These are phyloP conservation scores for Herpetotheres cachinnans DNA, from an alignment of 2,113 vertebrate genomes.

Conservation along the genomic window DNA sequence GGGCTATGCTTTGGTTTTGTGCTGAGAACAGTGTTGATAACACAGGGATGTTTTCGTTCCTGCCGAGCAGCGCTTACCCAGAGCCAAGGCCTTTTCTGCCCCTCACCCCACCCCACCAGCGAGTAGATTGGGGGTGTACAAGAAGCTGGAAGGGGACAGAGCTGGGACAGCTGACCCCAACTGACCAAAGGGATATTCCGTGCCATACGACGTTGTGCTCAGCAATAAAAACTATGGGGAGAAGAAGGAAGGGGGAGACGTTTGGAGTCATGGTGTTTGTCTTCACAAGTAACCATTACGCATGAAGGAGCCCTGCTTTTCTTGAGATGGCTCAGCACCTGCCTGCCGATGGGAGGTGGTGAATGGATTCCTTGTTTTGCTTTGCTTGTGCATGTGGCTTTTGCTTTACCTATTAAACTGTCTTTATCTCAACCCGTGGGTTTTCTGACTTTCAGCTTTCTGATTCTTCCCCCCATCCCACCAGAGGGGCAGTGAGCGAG, in stretches of 20 bases:
- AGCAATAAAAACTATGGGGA: background rate
- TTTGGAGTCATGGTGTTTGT: background rate
- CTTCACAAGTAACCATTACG: background rate
- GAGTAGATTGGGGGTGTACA: background rate
- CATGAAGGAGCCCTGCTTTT: background rate
- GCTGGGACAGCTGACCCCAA: background rate
- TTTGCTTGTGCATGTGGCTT: background rate
- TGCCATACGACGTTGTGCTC: background rate
- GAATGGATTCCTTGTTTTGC: background rate
- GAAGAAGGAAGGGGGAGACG: background rate
- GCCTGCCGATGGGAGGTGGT: accelerated
- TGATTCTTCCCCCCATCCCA: background rate
- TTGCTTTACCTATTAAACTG: background rate
- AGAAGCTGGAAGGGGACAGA: background rate
- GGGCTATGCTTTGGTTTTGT: background rate
- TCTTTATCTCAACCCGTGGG: background rate
- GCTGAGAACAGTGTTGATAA: background rate
- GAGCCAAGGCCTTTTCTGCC: background rate
- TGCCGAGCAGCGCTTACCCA: background rate
- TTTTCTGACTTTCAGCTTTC: background rate
- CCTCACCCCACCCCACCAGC: background rate
- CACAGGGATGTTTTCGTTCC: background rate
- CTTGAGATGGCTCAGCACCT: background rate
- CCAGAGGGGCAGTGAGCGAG: background rate
- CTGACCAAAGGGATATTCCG: background rate